Evolutionary conservation across 2,797 vertebrate genomes (phyloP).

Genomic region (Cryptoprocta ferox): DNA sequence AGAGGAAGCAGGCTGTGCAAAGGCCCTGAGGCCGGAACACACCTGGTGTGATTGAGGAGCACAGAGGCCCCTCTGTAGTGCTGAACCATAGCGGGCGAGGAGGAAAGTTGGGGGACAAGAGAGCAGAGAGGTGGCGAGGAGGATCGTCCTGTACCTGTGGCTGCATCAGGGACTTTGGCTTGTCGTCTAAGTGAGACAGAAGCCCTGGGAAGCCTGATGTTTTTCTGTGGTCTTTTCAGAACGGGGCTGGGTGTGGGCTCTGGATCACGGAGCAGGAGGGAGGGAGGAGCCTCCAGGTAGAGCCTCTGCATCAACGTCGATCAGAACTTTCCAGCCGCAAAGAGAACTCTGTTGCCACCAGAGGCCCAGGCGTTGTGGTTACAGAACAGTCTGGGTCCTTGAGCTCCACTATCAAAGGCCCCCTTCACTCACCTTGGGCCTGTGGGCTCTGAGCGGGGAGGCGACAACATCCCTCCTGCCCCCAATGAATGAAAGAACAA

Average conservation of each 20-base stretch:
- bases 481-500: conserved; percentile 50
- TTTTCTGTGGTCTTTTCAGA: background rate
- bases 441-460: background rate
- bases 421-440: conserved; percentile 40
- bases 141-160: no score
- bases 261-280: background rate
- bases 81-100: background rate
- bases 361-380: background rate
- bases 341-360: background rate
- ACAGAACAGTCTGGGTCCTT: background rate
- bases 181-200: background rate
- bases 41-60: background rate
- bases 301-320: background rate
- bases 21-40: background rate
- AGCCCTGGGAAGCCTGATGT: background rate
- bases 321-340: background rate
- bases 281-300: background rate
- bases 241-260: background rate
- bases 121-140: background rate
- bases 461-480: background rate
- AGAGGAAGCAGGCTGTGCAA: background rate
- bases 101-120: background rate
- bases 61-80: background rate
- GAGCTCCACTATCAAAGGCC: background rate
- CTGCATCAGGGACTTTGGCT: background rate